phyloP scores from a whole-genome alignment of 2,888 invertebrate species.

The Liodrosophila aerea region DNA sequence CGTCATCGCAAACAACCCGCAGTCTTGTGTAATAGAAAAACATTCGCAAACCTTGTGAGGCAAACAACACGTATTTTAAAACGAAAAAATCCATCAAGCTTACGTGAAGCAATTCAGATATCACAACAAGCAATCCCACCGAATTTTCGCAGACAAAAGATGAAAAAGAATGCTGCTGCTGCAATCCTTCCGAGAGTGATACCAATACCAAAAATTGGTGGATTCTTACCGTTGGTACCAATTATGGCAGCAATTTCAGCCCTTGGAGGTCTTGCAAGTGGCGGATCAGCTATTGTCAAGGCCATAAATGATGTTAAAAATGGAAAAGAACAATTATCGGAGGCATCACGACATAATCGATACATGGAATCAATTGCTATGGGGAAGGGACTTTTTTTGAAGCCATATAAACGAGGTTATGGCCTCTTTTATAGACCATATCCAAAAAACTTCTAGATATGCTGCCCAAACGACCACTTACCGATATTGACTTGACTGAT shows the following conservation, averaged over 20 bases:
- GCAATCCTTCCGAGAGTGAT: constrained; percentile 11
- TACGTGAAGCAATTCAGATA: constrained; percentile 1
- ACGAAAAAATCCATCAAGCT: neutral
- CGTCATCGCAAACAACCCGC: no score
- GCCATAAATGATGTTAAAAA: constrained; percentile 72
- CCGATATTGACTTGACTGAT: constrained; percentile 16
- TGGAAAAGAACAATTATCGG: constrained; percentile 69
- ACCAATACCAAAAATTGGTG: constrained; percentile 11
- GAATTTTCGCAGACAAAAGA: no score
- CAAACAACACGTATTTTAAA: constrained; percentile 1
- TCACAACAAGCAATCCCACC: constrained; percentile 2
- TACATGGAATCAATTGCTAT: constrained; percentile 79
- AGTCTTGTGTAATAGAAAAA: no score
- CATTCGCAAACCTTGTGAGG: constrained; percentile 7
- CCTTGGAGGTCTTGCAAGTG: constrained; percentile 77
- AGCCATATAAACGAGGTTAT: constrained; percentile 52
- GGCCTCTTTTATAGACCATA: constrained; percentile 7
- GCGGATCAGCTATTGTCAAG: constrained; percentile 46
- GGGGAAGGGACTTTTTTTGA: constrained; percentile 73
- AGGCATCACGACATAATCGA: constrained; percentile 74
- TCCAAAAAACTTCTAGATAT: constrained; percentile 6
- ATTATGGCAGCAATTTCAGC: constrained; percentile 57
- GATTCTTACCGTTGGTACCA: constrained; percentile 19
- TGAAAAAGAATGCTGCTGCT: no score
- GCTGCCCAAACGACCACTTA: constrained; percentile 18